Base-by-base conservation (phyloP, 2,113 vertebrate genomes). In the Peucedramus taeniatus region DNA sequence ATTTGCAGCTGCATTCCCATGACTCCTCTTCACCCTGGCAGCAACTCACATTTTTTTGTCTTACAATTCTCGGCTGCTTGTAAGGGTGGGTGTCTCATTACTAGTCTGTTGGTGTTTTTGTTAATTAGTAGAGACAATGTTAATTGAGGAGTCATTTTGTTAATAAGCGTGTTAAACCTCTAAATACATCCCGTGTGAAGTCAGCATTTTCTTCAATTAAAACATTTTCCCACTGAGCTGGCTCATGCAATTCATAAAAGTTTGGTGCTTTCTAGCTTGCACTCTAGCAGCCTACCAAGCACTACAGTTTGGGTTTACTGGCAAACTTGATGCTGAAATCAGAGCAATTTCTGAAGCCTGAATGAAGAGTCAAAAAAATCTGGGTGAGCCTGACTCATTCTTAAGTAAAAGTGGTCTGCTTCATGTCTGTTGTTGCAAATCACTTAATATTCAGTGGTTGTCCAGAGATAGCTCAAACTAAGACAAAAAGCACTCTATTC, bases 1-100 rank as follows among this genome's bases (percentile, higher is more conserved):
- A 95, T 88, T 94, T 96, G 96, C 95, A 97, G 94, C 96, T 97
- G 95, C 95, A 91, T 95, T 97, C 90, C 96, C 94, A 97, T 97
- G 90, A 75, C 89, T 91, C 33, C 39, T 85, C 69, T 93, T 97
- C 51, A 83, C 47, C 59, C 84, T 96, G 96, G 94, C 93, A 96
- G 65, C 63, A 85, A 40, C 40, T 61, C 89, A 54, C 13, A 13
- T 9, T 76, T 93, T 92, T 94, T 95, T 92, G 82, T 15, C 31
- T 63, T 85, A 40, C 63, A 76, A 7, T 26, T 76, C 44, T 91
- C 0, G 8, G 49, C 45, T 77, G n/a, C 54, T 80, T 86, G 22
- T 35, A 90, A 70, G 59, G 20, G 39, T 93, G 53, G 5, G 24
- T 80, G 33, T 86, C 78, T 80, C 50, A 80, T 85, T 75, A 63